Evolutionary conservation across 2,888 invertebrate genomes (phyloP).

Genomic region (Cyaniris semiargus): DNA sequence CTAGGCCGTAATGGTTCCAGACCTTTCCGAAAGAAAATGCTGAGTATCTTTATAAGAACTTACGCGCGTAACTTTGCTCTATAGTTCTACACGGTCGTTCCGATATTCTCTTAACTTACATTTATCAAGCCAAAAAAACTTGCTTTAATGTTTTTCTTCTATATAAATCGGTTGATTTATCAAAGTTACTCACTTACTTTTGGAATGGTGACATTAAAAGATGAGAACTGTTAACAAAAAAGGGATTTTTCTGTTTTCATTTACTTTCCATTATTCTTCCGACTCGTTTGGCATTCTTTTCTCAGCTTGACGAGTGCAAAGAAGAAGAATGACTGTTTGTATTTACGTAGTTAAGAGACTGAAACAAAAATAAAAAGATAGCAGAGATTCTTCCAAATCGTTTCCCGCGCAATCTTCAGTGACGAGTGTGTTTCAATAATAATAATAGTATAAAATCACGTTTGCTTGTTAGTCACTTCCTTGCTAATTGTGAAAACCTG

Average conservation of each 20-base stretch:
- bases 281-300: constrained; percentile 77
- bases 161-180: not conserved
- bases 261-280: constrained; percentile 76
- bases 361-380: constrained; percentile 55
- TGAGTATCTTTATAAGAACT: constrained; percentile 16
- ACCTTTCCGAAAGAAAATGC: not conserved
- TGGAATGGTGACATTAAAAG: constrained; percentile 34
- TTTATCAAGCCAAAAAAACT: not conserved
- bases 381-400: constrained; percentile 51
- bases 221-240: constrained; percentile 48
- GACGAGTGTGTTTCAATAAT: constrained; percentile 30
- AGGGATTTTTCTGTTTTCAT: constrained; percentile 75
- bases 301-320: constrained; percentile 63
- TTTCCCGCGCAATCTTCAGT: constrained; percentile 47
- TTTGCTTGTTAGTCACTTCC: no score
- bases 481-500: no score
- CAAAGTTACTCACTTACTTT: not conserved
- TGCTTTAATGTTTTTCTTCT: not conserved
- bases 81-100: not conserved
- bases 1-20: constrained; percentile 26
- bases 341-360: constrained; percentile 71
- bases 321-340: constrained; percentile 73
- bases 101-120: not conserved
- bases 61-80: constrained; percentile 3
- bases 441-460: no score